Base-by-base conservation (phyloP, 2,113 vertebrate genomes). In the Malurus alboscapulatus region DNA sequence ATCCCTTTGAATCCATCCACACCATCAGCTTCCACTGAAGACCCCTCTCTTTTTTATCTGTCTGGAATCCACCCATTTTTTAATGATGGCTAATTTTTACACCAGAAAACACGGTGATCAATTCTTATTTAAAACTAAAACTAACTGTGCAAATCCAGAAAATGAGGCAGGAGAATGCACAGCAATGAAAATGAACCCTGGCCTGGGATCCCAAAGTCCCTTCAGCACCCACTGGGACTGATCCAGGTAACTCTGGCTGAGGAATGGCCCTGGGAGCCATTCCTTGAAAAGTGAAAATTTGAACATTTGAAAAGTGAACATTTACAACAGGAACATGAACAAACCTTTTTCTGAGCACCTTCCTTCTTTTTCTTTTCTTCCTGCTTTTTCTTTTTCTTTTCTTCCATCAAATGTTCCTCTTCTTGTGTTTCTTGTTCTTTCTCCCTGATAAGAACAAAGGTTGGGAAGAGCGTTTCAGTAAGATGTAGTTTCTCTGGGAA, bases 341-440 rank as follows among this genome's bases (percentile, higher is more conserved):
- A 95, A 83, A 99, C 99, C 99, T 99, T 99, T 98, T 99, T 99
- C 98, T 99, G 99, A 98, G 98, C 97, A 96, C 98, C 95, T 98
- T 99, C 98, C 97, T 99, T 99, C 98, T 99, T 99, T 97, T 98
- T 98, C 98, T 99, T 99, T 98, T 99, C 99, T 98, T 99, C 99
- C 98, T 99, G 98, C 97, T 98, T 99, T 99, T 99, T 99, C 98
- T 98, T 99, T 99, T 98, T 99, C 98, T 98, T 99, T 99, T 99
- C 98, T 99, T 99, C 99, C 99, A 99, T 99, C 99, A 99, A 99
- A 99, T 97, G 99, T 98, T 99, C 98, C 98, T 99, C 98, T 98
- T 98, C 97, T 98, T 97, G 98, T 98, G 98, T 98, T 97, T 98
- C 98, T 98, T 97, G 98, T 97, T 98, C 98, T 97, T 98, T 98